Percentiles rank a stretch among this genome's conserved stretches.
Evolutionary conservation across 2,113 vertebrate species (phyloP).

Genomic region (Equus quagga): DNA sequence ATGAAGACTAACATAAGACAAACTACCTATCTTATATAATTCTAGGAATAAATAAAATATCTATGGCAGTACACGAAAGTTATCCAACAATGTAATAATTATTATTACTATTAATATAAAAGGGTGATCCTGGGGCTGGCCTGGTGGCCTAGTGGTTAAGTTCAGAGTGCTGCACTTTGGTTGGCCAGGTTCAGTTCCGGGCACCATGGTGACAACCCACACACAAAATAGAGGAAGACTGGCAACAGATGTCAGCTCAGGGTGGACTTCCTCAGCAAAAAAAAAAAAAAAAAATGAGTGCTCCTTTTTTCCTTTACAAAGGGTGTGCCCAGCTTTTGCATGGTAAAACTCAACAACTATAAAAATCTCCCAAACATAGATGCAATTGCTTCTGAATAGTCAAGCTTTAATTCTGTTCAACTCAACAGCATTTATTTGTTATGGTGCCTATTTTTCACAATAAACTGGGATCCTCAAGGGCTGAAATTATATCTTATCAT

Average conservation of each 20-base stretch:
- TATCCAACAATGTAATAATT: background rate
- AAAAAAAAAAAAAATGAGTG: too few relatives aligned
- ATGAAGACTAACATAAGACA: background rate
- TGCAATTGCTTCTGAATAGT: background rate
- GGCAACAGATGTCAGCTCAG: too few relatives aligned
- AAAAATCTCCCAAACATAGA: background rate
- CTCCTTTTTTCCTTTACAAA: background rate
- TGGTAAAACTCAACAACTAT: background rate
- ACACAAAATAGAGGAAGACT: too few relatives aligned
- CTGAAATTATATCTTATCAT: background rate
- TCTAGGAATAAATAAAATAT: background rate
- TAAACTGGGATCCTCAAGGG: background rate
- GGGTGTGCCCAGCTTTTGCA: background rate
- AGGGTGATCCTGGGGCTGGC: background rate
- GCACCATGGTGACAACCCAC: too few relatives aligned
- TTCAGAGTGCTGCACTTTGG: too few relatives aligned
- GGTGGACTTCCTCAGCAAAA: too few relatives aligned
- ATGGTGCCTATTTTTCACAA: background rate
- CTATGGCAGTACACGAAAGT: background rate
- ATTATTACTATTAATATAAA: background rate
- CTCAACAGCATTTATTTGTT: background rate
- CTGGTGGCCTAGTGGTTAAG: too few relatives aligned
- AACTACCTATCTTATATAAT: background rate
- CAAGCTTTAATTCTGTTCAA: background rate
- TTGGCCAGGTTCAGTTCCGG: too few relatives aligned